Base-by-base conservation (phyloP, 2,888 invertebrate genomes). In the Troilus luridus region DNA sequence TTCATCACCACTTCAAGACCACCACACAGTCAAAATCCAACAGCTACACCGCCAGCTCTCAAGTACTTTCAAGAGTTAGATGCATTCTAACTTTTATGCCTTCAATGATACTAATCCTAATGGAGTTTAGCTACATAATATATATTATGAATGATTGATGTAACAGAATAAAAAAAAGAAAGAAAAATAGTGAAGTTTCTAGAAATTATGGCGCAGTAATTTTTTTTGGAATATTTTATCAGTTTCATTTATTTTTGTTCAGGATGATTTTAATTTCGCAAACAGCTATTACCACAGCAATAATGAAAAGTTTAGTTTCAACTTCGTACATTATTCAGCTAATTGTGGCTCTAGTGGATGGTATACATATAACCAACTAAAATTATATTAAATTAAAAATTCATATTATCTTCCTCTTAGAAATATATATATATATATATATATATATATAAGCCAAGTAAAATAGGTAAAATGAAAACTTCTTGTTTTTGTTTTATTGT, bases 11-110 rank as follows among this genome's bases (percentile, higher is more conserved):
- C 41, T 62, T 58, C 60, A 59, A 81, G 81, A 85, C 54, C 90
- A 90, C 17, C 85, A 88, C 90, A 90, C 90, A 90, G 90, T 90
- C 90, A 85, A 85, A 56, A 85, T 88, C 90, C 85, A 72, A 90
- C 90, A 90, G 90, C 64, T 90, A 90, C 88, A 90, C 64, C 24
- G 54, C 90, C 85, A 90, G 90, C 72, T 72, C 64, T 72, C 64
- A 77, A 77, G 72, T 77, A 77, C 17, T 90, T 59, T 58, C 58
- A 58, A 90, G 27, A 62, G 54, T 77, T 62, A 58, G 72, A 59
- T 90, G 90, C 90, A 90, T 90, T 72, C 72, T 90, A 90, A 54
- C 77, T 56, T 41, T 41, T 67, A 90, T 41, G 24, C 77, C 85
- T 85, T 85, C 12, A 56, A 56, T 56, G 56, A 56, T 17, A 85